Evolutionary conservation across 2,888 invertebrate genomes (phyloP), one percentile per base, ranked within the genome.

Genomic region (Drosophila lacicola): DNA sequence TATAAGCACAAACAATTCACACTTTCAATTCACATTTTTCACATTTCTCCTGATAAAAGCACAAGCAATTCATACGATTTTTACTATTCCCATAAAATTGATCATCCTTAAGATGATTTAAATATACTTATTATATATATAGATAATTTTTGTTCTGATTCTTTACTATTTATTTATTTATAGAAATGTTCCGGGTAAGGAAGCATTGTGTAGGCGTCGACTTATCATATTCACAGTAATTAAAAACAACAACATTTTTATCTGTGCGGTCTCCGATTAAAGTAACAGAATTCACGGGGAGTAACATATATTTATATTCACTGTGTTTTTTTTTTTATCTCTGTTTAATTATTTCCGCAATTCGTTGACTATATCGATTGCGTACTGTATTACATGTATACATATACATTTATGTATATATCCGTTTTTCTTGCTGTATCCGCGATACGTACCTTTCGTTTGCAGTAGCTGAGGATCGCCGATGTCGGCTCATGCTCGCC

Each of bases 401-500:
- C 14, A 29, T 1, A 17, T 17, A 10, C 25, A 13, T 4, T n/a
- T 21, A 21, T 58, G 19, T 29, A 21, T 29, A 29, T 8, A 8
- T 25, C 8, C 34, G 17, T 19, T 45, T 37, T 37, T 21, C 39
- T 13, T 41, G 10, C 2, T 44, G 13, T 29, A 4, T 17, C 11
- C 9, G 37, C 25, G n/a, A 57, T 14, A 71, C 80, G 19, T 90
- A 94, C 94, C 93, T 96, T 96, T 60, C 94, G 94, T 93, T 97
- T 96, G 93, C 97, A 97, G 89, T 96, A 96, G 90, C 95, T 95
- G 90, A 97, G 93, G 76, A 96, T 95, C 10, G 96, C 96, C 11
- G 96, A 96, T 34, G 96, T 96, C 82, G 96, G 96, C 68, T 95
- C 95, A 70, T 94, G 94, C 88, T 96, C 96, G 94, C 91, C 96